Evolutionary conservation across 35 echinoderm and acorn worm species (phyloP).

Genomic region (Ptychodera flava): DNA sequence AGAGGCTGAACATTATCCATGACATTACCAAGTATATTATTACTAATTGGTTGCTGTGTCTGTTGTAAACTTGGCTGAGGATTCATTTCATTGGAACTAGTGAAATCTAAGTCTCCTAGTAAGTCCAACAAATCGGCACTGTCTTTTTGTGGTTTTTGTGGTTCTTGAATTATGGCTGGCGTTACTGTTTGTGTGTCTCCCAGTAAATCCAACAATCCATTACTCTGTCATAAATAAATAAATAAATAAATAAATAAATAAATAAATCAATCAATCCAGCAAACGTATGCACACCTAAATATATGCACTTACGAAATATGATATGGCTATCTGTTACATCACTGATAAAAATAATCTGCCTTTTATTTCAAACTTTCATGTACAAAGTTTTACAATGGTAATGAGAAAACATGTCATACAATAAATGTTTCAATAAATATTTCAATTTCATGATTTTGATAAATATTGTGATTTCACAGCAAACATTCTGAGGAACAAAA

Average conservation of each 20-base stretch:
- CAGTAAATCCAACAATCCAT: constrained; percentile 78
- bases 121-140: constrained; percentile 59
- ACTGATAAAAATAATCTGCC: too few relatives aligned
- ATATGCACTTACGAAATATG: too few relatives aligned
- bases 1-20: background rate
- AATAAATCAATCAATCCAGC: too few relatives aligned
- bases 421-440: too few relatives aligned
- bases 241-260: background rate
- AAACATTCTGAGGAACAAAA: too few relatives aligned
- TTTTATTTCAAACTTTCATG: too few relatives aligned
- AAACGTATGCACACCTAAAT: too few relatives aligned
- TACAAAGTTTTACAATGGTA: too few relatives aligned
- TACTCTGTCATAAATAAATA: constrained; percentile 35
- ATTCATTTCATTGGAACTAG: background rate
- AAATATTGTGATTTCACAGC: too few relatives aligned
- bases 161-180: constrained; percentile 37
- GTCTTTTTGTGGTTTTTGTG: constrained; percentile 14
- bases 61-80: background rate
- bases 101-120: constrained; percentile 44
- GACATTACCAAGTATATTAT: background rate
- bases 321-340: too few relatives aligned
- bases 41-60: background rate
- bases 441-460: too few relatives aligned
- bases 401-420: too few relatives aligned
- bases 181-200: constrained; percentile 26